Evolutionary conservation across 2,113 vertebrate species (phyloP).

Genomic region (Rhinichthys klamathensis): DNA sequence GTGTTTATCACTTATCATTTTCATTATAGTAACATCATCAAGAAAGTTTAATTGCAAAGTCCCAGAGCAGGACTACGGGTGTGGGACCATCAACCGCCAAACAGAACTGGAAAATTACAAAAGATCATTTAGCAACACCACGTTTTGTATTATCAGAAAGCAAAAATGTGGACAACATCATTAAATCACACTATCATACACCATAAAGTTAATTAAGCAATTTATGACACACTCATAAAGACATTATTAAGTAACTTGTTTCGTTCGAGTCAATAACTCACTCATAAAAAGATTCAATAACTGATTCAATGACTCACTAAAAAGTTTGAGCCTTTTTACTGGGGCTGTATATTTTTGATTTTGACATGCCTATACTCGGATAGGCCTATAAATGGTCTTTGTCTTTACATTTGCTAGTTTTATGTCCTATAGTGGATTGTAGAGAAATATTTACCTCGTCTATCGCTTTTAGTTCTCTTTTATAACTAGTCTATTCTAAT

Average conservation of each 20-base stretch:
- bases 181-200: neutral
- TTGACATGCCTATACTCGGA: neutral
- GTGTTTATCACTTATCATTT: conserved; percentile 8
- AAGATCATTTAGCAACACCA: neutral
- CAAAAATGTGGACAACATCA: neutral
- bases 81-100: neutral
- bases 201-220: neutral
- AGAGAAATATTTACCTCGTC: neutral
- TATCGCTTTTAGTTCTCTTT: too few species aligned
- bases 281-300: neutral
- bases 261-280: neutral
- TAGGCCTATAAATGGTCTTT: neutral
- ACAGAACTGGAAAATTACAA: neutral
- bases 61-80: neutral
- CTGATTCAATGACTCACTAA: neutral
- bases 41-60: conserved; percentile 19
- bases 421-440: neutral
- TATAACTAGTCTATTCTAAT: too few species aligned
- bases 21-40: conserved; percentile 1
- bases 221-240: neutral
- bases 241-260: too few species aligned
- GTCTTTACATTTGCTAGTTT: neutral
- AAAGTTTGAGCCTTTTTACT: neutral
- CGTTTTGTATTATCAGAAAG: neutral
- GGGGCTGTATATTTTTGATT: neutral